Evolutionary conservation across 2,797 vertebrate species (phyloP), one percentile per base, ranked within the genome.

Genomic region (Protosalanx chinensis): DNA sequence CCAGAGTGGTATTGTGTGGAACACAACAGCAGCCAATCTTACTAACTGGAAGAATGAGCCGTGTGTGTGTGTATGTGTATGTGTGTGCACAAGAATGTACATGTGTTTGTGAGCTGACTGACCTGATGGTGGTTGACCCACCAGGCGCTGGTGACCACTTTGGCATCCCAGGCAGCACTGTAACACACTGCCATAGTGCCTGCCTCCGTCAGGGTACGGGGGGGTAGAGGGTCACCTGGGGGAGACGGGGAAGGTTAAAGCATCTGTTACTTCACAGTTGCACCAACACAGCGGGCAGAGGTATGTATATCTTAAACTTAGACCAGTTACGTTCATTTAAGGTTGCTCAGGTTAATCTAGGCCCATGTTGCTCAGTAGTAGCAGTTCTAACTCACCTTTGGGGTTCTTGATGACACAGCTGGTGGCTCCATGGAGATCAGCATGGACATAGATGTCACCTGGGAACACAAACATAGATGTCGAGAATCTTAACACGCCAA

Each of bases 91-190:
- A 5, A 4, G 51, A 16, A n/a, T 56, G 18, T 56, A 6, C 2
- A 16, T 18, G 51, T 56, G 8, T 56, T 16, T 56, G 12, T 15
- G 58, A 60, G n/a, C 20, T 1, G 41, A 75, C 90, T 91, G 75
- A 98, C 97, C 96, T 99, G 98, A 85, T 95, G 92, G 87, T 98
- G 95, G 85, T 96, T 91, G 79, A 99, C 98, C 98, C 98, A 99
- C 98, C 98, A 99, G 60, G 98, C 98, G 1, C 97, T 99, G 79
- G 97, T 98, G 88, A 99, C 91, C 13, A 99, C 93, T 0, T 98
- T 96, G 13, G 98, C 96, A 0, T 99, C 98, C 98, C 98, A 99
- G 60, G 98, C 98, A 1, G 95, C 97, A 4, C 98, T 99, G 90
- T 99, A 98, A 77, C 98, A 99, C 81, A 99, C 91, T 1, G 96